These are phyloP conservation scores for Simalia tracyae DNA, from an alignment of 2,797 vertebrate genomes.

Conservation along the genomic window DNA sequence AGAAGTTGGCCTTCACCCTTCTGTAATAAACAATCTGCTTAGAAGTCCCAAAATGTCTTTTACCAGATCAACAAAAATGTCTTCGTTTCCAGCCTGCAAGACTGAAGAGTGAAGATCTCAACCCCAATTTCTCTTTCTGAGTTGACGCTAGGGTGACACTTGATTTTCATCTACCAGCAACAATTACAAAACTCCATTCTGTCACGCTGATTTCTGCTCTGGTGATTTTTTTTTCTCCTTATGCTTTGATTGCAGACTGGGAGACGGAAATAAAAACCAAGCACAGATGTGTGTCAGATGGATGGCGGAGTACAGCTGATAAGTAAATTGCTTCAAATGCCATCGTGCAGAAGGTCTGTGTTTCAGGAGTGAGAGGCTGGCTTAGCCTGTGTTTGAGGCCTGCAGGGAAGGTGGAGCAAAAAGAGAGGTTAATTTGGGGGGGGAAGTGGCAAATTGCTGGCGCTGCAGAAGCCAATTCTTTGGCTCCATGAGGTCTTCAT, in stretches of 20 bases:
- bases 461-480: background rate
- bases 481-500: background rate
- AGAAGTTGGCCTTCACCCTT: background rate
- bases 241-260: conserved; percentile 26
- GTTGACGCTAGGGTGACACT: background rate
- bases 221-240: background rate
- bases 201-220: conserved; percentile 28
- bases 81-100: background rate
- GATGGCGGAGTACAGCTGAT: background rate
- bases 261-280: background rate
- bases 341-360: background rate
- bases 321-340: conserved; percentile 44
- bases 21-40: background rate
- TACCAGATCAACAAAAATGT: background rate
- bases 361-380: background rate
- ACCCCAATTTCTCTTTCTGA: background rate
- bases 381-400: background rate
- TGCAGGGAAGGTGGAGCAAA: background rate
- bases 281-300: conserved; percentile 24
- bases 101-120: background rate
- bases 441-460: background rate
- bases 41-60: background rate
- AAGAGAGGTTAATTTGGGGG: background rate
- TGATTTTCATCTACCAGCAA: background rate
- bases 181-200: conserved; percentile 26